These are phyloP conservation scores for Lordiphosa clarofinis DNA, from an alignment of 1,140 invertebrate species.

Conservation along the genomic window DNA sequence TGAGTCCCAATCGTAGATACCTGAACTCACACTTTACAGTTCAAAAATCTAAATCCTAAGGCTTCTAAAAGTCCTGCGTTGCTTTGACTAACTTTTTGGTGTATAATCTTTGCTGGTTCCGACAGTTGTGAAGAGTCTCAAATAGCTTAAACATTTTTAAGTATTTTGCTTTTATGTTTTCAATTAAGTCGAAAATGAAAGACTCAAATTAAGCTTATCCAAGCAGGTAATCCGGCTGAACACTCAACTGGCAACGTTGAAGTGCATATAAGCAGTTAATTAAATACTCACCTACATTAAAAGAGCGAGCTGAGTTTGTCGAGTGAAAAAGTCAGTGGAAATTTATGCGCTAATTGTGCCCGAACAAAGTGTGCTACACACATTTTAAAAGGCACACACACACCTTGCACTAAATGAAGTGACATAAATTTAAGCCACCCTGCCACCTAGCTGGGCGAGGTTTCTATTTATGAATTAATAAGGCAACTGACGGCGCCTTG, in stretches of 20 bases:
- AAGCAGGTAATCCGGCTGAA: not conserved
- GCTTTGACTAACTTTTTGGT: no score
- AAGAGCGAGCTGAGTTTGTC: not conserved
- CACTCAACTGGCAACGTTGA: slow-evolving; percentile 5
- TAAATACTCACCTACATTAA: slow-evolving; percentile 25
- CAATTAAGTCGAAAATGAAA: no score
- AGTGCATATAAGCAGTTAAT: slow-evolving; percentile 27
- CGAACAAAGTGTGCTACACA: slow-evolving; percentile 26
- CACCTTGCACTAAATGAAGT: slow-evolving; percentile 26
- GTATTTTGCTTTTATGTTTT: no score
- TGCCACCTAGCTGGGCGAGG: slow-evolving; percentile 38
- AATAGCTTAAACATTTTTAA: no score
- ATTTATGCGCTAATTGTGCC: slow-evolving; percentile 42
- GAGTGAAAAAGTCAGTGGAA: slow-evolving; percentile 18
- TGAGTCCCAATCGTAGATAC: no score
- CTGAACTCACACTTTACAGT: no score
- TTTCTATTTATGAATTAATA: slow-evolving; percentile 72
- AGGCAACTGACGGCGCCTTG: slow-evolving; percentile 49
- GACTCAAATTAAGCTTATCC: not conserved
- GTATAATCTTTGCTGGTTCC: no score
- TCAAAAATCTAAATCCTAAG: no score
- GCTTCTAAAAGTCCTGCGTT: no score
- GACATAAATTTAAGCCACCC: slow-evolving; percentile 49
- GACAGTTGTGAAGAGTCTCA: no score
- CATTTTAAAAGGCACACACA: slow-evolving; percentile 13